phyloP scores from a whole-genome alignment of 2,113 vertebrate genomes.

The Triplophysa rosa region DNA sequence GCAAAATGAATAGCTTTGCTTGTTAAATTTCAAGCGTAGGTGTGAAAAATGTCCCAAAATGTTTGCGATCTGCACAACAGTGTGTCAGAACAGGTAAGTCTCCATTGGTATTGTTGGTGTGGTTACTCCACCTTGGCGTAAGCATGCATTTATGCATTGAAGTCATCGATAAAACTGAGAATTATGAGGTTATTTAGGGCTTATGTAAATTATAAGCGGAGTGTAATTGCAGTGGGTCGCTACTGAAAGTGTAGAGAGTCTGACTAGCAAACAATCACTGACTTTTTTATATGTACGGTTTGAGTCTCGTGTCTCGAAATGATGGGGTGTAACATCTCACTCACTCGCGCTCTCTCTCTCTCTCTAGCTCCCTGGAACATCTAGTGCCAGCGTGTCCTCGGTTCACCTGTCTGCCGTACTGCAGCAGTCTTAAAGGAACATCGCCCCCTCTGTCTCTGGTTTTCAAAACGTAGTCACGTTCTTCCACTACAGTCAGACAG shows the following conservation, averaged over 20 bases:
- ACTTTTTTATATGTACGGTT: slow-evolving; percentile 29
- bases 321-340: slow-evolving; percentile 35
- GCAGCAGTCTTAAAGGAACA: slow-evolving; percentile 51
- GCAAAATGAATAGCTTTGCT: background rate
- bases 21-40: background rate
- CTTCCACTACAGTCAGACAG: slow-evolving; percentile 27
- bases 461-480: slow-evolving; percentile 26
- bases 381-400: slow-evolving; percentile 55
- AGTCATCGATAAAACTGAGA: slow-evolving; percentile 20
- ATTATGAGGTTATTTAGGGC: slow-evolving; percentile 22
- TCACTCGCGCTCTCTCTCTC: slow-evolving; percentile 15
- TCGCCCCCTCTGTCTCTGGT: slow-evolving; percentile 21
- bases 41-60: background rate
- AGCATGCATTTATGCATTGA: slow-evolving; percentile 2
- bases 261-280: slow-evolving; percentile 31
- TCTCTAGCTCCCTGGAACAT: slow-evolving; percentile 26
- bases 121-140: background rate
- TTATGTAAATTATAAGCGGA: slow-evolving; percentile 9
- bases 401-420: slow-evolving; percentile 54
- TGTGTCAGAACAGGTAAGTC: slow-evolving; percentile 20
- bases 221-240: slow-evolving; percentile 26
- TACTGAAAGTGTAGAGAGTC: slow-evolving; percentile 20
- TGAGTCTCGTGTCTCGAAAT: slow-evolving; percentile 36
- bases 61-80: background rate
- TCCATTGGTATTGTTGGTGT: background rate